Percentiles rank a stretch among this genome's conserved stretches.
phyloP scores from a whole-genome alignment of 2,797 vertebrate genomes.

The Protosalanx chinensis region DNA sequence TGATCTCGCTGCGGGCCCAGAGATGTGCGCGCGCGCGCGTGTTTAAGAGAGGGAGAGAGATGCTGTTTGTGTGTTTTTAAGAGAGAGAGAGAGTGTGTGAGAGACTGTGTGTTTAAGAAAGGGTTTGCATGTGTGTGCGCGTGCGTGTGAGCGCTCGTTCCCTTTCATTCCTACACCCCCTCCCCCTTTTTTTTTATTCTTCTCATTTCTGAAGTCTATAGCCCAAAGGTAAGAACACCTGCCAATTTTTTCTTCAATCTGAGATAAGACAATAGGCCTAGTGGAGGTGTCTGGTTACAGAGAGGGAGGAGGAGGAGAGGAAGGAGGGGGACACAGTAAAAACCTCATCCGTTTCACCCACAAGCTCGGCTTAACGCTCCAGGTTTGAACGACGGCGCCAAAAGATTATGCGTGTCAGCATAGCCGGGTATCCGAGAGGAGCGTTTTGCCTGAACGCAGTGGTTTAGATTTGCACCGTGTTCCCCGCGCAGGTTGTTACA shows the following conservation, averaged over 20 bases:
- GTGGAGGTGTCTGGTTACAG: conserved; percentile 65
- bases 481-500: conserved; percentile 70
- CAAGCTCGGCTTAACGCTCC: conserved; percentile 50
- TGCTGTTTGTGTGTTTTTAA: neutral
- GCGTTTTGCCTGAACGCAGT: conserved; percentile 54
- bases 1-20: conserved; percentile 63
- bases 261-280: conserved; percentile 68
- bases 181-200: conserved; percentile 65
- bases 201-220: conserved; percentile 64
- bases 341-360: conserved; percentile 50
- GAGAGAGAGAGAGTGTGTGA: conserved; percentile 10
- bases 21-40: conserved; percentile 47
- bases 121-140: conserved; percentile 28
- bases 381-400: conserved; percentile 60
- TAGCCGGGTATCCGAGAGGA: conserved; percentile 37
- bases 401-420: conserved; percentile 45
- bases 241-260: conserved; percentile 62
- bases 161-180: conserved; percentile 62
- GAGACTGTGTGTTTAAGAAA: conserved; percentile 9
- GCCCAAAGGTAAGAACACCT: conserved; percentile 66
- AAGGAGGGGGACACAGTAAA: conserved; percentile 41
- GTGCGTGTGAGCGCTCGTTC: conserved; percentile 25
- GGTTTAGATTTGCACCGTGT: conserved; percentile 63
- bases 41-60: conserved; percentile 21
- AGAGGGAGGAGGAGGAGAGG: conserved; percentile 44